Conservation (phyloP, 2,888 invertebrate species). For the Drosophila robusta region DNA sequence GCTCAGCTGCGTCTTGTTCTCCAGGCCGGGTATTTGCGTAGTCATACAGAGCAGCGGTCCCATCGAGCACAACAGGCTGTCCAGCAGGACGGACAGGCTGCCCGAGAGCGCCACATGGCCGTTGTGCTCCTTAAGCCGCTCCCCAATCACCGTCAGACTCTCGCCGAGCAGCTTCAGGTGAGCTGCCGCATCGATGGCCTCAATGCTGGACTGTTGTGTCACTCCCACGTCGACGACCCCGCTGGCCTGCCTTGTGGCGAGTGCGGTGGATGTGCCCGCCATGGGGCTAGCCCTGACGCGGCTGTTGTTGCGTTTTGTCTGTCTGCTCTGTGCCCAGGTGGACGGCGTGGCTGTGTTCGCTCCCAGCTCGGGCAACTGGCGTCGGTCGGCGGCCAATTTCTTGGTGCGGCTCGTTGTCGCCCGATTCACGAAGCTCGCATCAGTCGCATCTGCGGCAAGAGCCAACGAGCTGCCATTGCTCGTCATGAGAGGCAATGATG, state of each 20-base stretch:
- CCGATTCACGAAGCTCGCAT: conserved; percentile 72
- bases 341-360: conserved; percentile 16
- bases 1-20: conserved; percentile 87
- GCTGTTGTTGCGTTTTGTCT: conserved; percentile 59
- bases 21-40: conserved; percentile 92
- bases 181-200: conserved; percentile 95
- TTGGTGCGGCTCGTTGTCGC: conserved; percentile 82
- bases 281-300: conserved; percentile 20
- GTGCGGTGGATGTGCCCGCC: conserved; percentile 42
- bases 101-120: conserved; percentile 98
- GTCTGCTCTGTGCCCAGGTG: conserved; percentile 49
- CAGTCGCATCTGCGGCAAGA: background rate
- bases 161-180: conserved; percentile 96
- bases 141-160: conserved; percentile 96
- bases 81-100: conserved; percentile 95
- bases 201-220: conserved; percentile 87
- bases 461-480: conserved; percentile 32
- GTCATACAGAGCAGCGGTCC: conserved; percentile 95
- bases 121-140: conserved; percentile 96
- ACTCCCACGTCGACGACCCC: conserved; percentile 20
- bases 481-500: background rate
- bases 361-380: conserved; percentile 36
- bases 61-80: conserved; percentile 95
- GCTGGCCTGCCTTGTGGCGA: conserved; percentile 12
- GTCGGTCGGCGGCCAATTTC: conserved; percentile 78